Evolutionary conservation across 2,888 invertebrate genomes (phyloP).

Genomic region (Zeuzera pyrina): DNA sequence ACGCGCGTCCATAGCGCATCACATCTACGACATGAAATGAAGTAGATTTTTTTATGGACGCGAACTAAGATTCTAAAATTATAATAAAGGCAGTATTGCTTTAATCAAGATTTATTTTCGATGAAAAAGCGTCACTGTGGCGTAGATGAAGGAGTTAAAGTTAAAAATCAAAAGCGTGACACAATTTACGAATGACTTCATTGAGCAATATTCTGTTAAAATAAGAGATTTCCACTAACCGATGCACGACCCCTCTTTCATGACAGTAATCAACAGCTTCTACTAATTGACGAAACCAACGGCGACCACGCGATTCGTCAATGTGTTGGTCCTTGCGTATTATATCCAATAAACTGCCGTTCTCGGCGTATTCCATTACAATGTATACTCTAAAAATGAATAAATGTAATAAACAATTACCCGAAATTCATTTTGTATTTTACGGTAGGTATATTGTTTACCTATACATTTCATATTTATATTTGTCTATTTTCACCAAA

Average conservation of each 20-base stretch:
- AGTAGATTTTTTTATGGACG: too few relatives aligned
- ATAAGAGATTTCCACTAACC: slow-evolving; percentile 53
- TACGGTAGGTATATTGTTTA: too few relatives aligned
- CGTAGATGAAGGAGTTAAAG: too few relatives aligned
- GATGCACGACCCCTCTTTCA: slow-evolving; percentile 83
- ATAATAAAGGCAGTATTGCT: too few relatives aligned
- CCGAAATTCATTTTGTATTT: too few relatives aligned
- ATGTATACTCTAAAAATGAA: slow-evolving; percentile 78
- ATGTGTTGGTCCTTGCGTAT: slow-evolving; percentile 82
- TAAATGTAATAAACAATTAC: too few relatives aligned
- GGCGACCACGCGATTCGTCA: slow-evolving; percentile 77
- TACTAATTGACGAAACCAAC: slow-evolving; percentile 82
- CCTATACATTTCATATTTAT: too few relatives aligned
- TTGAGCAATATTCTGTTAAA: background rate
- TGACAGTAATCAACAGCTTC: slow-evolving; percentile 86
- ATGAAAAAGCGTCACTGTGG: background rate
- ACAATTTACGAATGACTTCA: background rate
- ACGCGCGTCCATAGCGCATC: too few relatives aligned
- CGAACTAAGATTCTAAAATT: too few relatives aligned
- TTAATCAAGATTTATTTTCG: background rate
- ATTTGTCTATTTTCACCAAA: too few relatives aligned
- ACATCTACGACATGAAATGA: too few relatives aligned
- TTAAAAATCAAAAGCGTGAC: too few relatives aligned
- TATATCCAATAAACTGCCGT: slow-evolving; percentile 84
- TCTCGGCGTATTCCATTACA: slow-evolving; percentile 88